Evolutionary conservation across 2,113 vertebrate species (phyloP), one percentile per base, ranked within the genome.

Genomic region (Oryzias curvinotus): DNA sequence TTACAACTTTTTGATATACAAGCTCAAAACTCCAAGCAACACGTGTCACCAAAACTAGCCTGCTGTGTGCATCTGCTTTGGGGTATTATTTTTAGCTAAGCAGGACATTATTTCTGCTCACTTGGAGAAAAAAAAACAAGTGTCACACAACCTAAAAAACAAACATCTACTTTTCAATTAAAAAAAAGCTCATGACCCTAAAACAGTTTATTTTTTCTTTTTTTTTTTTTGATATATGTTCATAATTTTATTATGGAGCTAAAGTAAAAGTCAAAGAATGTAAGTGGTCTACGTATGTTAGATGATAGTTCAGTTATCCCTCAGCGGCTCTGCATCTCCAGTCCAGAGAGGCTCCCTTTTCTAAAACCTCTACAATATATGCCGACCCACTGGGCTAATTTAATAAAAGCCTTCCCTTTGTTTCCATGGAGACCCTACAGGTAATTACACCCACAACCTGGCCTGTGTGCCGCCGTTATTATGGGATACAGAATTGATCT

Each of bases 301-400:
- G 48, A 74, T 56, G 62, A 30, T 26, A 25, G 53, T 25, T 52
- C 36, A 49, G 60, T 45, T 30, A 45, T 70, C 62, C 76, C 57
- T 17, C 28, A 47, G 69, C 61, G 58, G 52, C 55, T 7, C 69
- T 52, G 64, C 47, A 78, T 62, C 75, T 77, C 57, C 83, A 63
- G 80, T 59, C 57, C 66, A 67, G 47, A 23, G 42, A 44, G 48
- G 59, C 66, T 26, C 59, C 64, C 77, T 83, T 84, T 81, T 73
- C 67, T 63, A 76, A 83, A 68, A 44, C 73, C 67, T 61, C 68
- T 75, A 18, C 71, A 45, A 73, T 76, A 80, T 81, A 80, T 45
- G 80, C 65, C 62, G 71, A 88, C 85, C 85, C 85, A 87, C 81
- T 84, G 77, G 82, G 78, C 78, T 88, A 87, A 89, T 87, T 89